These are phyloP conservation scores for Xylocampa areola DNA, from an alignment of 2,888 invertebrate species.

Conservation along the genomic window DNA sequence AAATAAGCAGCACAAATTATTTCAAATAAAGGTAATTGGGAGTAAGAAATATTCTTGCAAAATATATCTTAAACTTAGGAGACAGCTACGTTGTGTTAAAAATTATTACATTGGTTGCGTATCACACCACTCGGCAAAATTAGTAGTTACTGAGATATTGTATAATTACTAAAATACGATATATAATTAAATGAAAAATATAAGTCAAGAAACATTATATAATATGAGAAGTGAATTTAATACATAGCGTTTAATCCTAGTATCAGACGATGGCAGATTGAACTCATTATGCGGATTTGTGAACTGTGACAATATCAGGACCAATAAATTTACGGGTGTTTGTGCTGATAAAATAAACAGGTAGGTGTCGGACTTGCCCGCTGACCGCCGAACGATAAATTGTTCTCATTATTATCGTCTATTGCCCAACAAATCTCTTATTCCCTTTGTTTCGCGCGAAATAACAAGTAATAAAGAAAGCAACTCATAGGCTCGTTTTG, in stretches of 20 bases:
- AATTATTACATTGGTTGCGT: slow-evolving; percentile 18
- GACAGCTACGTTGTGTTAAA: slow-evolving; percentile 8
- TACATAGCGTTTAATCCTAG: slow-evolving; percentile 63
- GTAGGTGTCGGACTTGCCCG: slow-evolving; percentile 59
- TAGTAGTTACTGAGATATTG: neutral
- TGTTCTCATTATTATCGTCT: slow-evolving; percentile 48
- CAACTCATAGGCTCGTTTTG: slow-evolving; percentile 5
- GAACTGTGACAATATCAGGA: slow-evolving; percentile 76
- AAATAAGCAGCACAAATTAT: slow-evolving; percentile 30
- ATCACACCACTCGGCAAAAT: slow-evolving; percentile 7
- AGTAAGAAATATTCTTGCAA: slow-evolving; percentile 12
- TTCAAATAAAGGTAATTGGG: slow-evolving; percentile 50
- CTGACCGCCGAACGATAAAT: slow-evolving; percentile 60
- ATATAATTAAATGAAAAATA: neutral
- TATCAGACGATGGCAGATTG: slow-evolving; percentile 73
- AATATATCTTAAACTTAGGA: slow-evolving; percentile 17
- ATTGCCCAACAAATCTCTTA: slow-evolving; percentile 45
- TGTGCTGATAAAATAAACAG: slow-evolving; percentile 76
- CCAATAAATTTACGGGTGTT: slow-evolving; percentile 80
- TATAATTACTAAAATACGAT: neutral
- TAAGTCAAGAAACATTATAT: slow-evolving; percentile 2
- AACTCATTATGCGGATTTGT: slow-evolving; percentile 78
- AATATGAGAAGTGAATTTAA: neutral
- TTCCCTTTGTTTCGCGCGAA: slow-evolving; percentile 29
- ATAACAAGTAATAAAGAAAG: slow-evolving; percentile 29